Evolutionary conservation across 2,888 invertebrate species (phyloP), one percentile per base, ranked within the genome.

Genomic region (Drosophila mettleri): DNA sequence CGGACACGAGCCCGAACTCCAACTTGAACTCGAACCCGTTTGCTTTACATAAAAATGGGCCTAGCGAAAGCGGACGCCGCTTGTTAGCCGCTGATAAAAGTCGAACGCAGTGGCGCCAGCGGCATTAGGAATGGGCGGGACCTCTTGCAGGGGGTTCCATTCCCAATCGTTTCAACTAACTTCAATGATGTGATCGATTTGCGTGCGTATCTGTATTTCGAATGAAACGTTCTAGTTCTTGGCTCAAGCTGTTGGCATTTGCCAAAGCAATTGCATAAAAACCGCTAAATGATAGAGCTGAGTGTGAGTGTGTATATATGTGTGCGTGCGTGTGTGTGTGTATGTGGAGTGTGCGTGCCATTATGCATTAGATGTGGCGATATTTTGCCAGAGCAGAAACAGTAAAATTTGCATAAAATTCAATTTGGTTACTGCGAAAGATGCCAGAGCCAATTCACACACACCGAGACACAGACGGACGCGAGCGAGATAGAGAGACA

Each of bases 381-480:
- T 81, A 68, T 83, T 55, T 70, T 79, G 83, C 77, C 69, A 66
- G 55, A 85, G 72, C 59, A 77, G 67, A 59, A 89, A 85, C 72
- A 81, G 66, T 75, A 69, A 82, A 83, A 89, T 85, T 85, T 88
- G 89, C 89, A 85, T 85, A 85, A 89, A 85, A 85, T 85, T 85
- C 89, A 85, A 85, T 85, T 85, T 88, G 71, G 69, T 57, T 69
- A 74, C 70, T 64, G 69, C 65, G 51, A 86, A 75, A 83, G 79
- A 89, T 89, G 85, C 74, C 70, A 74, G 45, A 78, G 54, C 41
- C 63, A 61, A 73, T 66, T 39, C 36, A 63, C 70, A 39, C 34
- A 62, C 22, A 45, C 36, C 43, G 31, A 65, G 31, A 38, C 36
- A 48, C 36, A 65, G 31, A 38, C 45, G 14, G 9, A 34, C 8